Base-by-base conservation (phyloP, 2,888 invertebrate species). In the Rhyacophila evoluta region DNA sequence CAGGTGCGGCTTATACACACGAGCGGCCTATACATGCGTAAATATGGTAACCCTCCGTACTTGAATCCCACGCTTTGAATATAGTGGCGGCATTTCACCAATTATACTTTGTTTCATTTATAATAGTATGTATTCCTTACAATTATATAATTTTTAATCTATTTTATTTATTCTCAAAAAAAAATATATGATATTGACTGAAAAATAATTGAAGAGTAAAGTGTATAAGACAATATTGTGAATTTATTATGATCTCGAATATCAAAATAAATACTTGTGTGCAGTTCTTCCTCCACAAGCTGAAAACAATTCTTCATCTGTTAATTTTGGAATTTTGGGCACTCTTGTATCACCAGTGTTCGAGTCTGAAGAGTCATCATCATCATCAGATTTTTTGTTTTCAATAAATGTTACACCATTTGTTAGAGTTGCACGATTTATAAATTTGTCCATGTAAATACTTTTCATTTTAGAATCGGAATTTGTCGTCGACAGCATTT, bases 211-310 rank as follows among this genome's bases (percentile, higher is more conserved):
- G 8, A 33, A 33, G 33, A 0, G 12, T 39, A 12, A 12, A 39
- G 1, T 12, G 0, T 15, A n/a, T 11, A 15, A 15, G 15, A 15
- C 5, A 15, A 0, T 12, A 15, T 19, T 41, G 6, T 15, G 6
- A 8, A 19, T 0, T 15, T 15, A 19, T 2, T 0, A 12, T 39
- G 2, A 2, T 0, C n/a, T 1, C 11, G 41, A 0, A 19, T 15
- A 15, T 19, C 15, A 55, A 55, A 25, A 55, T 55, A 8, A 55
- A 55, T 89, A 94, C 94, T 96, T 96, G 86, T 97, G 96, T 1
- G 94, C 95, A 1, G 96, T 97, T 83, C 95, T 89, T 1, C 95
- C 95, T 71, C 92, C 94, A 86, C 96, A 97, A 0, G 93, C 94
- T 37, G 91, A 91, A 86, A 95, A 95, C 33, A 97, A 85, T 83